Evolutionary conservation across 2,888 invertebrate genomes (phyloP).

Genomic region (Entomobrya proxima): DNA sequence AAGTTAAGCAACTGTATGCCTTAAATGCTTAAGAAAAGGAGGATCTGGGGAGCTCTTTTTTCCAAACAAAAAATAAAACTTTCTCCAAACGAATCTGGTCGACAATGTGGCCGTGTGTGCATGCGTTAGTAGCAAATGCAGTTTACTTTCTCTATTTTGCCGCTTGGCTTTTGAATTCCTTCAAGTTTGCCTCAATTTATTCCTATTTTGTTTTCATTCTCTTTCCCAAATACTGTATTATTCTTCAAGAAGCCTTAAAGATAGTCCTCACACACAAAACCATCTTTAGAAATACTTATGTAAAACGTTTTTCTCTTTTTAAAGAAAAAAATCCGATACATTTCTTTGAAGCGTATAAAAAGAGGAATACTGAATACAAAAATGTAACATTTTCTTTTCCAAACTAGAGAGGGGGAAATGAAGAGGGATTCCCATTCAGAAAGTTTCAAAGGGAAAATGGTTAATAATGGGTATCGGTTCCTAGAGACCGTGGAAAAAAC

Average conservation of each 20-base stretch:
- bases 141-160: neutral
- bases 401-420: neutral
- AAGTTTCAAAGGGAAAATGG: slow-evolving; percentile 41
- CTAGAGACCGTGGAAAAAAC: slow-evolving; percentile 13
- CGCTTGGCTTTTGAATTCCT: neutral
- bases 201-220: slow-evolving; percentile 24
- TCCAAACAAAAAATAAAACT: no score
- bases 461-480: slow-evolving; percentile 55
- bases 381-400: neutral
- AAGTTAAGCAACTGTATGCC: slow-evolving; percentile 7
- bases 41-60: slow-evolving; percentile 56
- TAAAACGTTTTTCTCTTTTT: slow-evolving; percentile 27
- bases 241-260: neutral
- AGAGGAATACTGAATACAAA: neutral
- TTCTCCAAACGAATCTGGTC: slow-evolving; percentile 34
- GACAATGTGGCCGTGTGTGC: no score
- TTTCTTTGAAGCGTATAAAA: neutral
- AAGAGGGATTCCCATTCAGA: slow-evolving; percentile 9
- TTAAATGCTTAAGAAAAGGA: slow-evolving; percentile 45
- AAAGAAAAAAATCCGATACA: slow-evolving; percentile 23
- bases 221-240: neutral
- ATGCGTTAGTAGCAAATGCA: no score
- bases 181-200: slow-evolving; percentile 5
- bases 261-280: neutral
- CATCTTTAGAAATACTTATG: neutral